Evolutionary conservation across 2,888 invertebrate species (phyloP), one percentile per base, ranked within the genome.

Genomic region (Epirrhoe tristata): DNA sequence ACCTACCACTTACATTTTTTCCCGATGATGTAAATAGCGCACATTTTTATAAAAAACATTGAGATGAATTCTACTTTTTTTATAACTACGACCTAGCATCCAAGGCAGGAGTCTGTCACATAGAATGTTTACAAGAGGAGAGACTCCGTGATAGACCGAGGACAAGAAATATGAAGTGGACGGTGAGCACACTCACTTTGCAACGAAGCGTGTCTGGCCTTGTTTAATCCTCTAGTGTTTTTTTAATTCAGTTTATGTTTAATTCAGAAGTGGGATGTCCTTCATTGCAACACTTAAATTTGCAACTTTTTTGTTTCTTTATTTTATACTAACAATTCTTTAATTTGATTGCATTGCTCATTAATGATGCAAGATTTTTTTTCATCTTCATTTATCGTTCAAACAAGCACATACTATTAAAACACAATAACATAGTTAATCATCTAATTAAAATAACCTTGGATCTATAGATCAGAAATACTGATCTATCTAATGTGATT

Each of bases 371-470:
- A 24, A 24, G 24, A 2, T 24, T 3, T 24, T 24, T 24, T 24
- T 24, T 2, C 1, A 24, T 24, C 24, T 24, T 24, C 24, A 24
- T 24, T 24, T 24, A 46, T 14, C 46, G 54, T 51, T 56, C 12
- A 31, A 24, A 31, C 8, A 51, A 54, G 24, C 24, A 34, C 17
- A 7, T 48, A 14, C 12, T 14, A 62, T 67, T 48, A n/a, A 48
- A 63, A 54, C 54, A 56, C 51, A 72, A 67, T 55, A 70, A 64
- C 39, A 58, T 56, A 57, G 52, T 65, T 60, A 67, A 65, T 67
- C 52, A 55, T 63, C 46, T 68, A 67, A 69, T 65, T 62, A 43
- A 8, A 12, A 51, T 65, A 24, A 52, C 72, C 69, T 70, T 72
- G 69, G 31, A 56, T 53, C 7, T 39, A 61, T 55, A 36, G 53